Evolutionary conservation across 2,888 invertebrate species (phyloP).

Genomic region (Plebejus argus): DNA sequence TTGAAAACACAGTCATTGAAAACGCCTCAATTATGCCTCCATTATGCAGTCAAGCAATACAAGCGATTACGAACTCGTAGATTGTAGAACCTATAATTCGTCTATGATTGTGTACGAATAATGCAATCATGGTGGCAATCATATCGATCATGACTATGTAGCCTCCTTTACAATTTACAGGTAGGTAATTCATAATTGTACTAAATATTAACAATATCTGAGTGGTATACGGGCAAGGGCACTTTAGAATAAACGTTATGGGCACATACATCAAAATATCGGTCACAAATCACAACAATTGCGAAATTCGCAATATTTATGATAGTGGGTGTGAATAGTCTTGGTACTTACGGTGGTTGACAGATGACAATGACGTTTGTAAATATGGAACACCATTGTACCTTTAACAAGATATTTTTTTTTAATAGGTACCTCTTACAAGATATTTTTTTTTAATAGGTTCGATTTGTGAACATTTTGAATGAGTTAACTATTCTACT

Average conservation of each 20-base stretch:
- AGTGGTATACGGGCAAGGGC: not conserved
- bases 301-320: constrained; percentile 11
- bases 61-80: no score
- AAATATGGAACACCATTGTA: not conserved
- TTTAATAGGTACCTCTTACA: not conserved
- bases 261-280: constrained; percentile 1
- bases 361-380: not conserved
- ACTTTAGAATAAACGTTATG: not conserved
- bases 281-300: constrained; percentile 13
- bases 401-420: no score
- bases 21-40: no score
- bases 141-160: no score
- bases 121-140: no score
- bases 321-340: not conserved
- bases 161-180: no score
- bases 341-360: constrained; percentile 19
- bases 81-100: no score
- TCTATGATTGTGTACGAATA: no score
- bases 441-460: no score
- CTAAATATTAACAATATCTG: not conserved
- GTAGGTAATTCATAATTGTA: not conserved
- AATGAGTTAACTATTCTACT: no score
- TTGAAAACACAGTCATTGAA: no score
- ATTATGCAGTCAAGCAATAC: no score
- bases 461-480: not conserved